Percentiles rank a stretch among this genome's conserved stretches.
Conservation (phyloP, 2,797 vertebrate genomes). For the Rhabdophis nuchalis region DNA sequence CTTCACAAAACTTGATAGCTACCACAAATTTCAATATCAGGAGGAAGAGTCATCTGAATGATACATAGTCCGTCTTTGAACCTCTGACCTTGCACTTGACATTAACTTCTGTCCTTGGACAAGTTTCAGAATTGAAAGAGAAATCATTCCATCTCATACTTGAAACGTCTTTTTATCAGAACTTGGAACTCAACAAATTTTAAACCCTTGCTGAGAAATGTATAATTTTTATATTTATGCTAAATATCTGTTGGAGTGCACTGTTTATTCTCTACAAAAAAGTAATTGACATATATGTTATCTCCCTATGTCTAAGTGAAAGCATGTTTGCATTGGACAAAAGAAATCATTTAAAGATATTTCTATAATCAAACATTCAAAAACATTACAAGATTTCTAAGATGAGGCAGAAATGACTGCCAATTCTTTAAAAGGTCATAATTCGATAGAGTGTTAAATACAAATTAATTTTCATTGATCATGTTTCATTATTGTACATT, state of each 20-base stretch:
- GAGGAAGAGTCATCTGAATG: background rate
- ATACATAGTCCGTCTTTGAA: background rate
- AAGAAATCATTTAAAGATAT: background rate
- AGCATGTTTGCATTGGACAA: background rate
- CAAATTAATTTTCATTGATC: background rate
- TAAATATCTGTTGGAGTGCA: background rate
- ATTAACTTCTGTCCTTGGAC: background rate
- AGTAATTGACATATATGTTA: background rate
- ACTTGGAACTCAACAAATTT: background rate
- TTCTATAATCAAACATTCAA: background rate
- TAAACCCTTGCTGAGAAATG: background rate
- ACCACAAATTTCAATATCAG: background rate
- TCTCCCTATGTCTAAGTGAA: background rate
- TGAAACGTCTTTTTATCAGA: background rate
- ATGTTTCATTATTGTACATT: background rate
- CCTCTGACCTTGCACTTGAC: background rate
- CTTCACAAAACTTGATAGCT: background rate
- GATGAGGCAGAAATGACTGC: background rate
- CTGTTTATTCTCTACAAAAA: background rate
- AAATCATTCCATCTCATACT: background rate
- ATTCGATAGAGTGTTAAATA: background rate
- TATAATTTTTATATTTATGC: no score
- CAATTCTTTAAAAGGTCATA: background rate
- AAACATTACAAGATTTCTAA: background rate
- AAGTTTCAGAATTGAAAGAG: background rate